Evolutionary conservation across 2,113 vertebrate species (phyloP), one percentile per base, ranked within the genome.

Genomic region (Petromus typicus): DNA sequence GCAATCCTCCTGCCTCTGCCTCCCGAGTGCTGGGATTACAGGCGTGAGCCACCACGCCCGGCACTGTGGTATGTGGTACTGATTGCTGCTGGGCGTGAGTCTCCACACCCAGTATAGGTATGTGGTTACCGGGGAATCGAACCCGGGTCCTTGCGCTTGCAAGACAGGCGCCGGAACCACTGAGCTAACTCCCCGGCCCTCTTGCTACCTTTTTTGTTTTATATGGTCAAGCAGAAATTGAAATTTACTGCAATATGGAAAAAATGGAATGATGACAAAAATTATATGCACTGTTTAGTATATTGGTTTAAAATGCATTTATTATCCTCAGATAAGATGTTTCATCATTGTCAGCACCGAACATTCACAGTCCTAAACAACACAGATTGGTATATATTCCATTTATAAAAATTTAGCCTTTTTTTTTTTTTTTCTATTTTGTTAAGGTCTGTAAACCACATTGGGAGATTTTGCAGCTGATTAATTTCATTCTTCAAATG

Each of bases 381-480:
- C 10, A 69, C 14, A 84, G 27, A 63, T 48, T 75, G 54, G 57
- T 89, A 86, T 32, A 75, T n/a, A 43, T 30, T 51, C 18, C 17
- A 45, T 69, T 91, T 30, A 45, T 32, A 40, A 86, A 27, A 57
- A 37, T 14, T 75, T 25, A 69, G 37, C 54, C 48, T 25, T 27
- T 90, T 82, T 86, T 25, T 27, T 90, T 82, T 86, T 89, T 96
- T 91, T 63, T 32, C 6, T 73, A 2, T 59, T 78, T 82, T 89
- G 64, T 59, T n/a, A 45, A 86, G 89, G 17, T 45, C 37, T 16
- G 34, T 48, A 89, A 91, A 17, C 0, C 5, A 84, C 32, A 25
- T 69, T 45, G 79, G 54, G 59, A 86, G 51, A 93, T 73, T 90
- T 87, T 95, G n/a, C 17, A 73, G 22, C 59, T 73, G 75, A 71